These are phyloP conservation scores for Geococcyx californianus DNA, from an alignment of 2,113 vertebrate genomes.

Conservation along the genomic window DNA sequence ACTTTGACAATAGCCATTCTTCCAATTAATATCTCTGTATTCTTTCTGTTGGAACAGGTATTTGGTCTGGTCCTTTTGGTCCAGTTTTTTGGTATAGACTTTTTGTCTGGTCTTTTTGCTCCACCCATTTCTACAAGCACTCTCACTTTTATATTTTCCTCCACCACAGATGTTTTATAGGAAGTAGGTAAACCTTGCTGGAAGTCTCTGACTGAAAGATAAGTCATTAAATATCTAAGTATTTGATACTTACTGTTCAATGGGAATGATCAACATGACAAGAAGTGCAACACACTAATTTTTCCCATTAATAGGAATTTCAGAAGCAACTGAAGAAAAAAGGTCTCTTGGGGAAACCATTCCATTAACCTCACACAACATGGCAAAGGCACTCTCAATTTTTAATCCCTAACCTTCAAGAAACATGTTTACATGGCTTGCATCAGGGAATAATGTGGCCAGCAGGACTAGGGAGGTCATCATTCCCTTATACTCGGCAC, in stretches of 20 bases:
- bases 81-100: no score
- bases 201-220: not conserved
- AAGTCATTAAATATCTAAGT: not conserved
- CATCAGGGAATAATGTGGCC: no score
- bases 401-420: not conserved
- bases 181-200: not conserved
- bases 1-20: not conserved
- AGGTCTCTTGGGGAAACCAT: not conserved
- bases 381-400: not conserved
- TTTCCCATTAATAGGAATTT: not conserved
- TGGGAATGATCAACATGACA: not conserved
- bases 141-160: not conserved
- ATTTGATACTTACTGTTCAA: not conserved
- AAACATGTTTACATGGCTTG: not conserved
- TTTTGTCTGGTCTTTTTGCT: no score
- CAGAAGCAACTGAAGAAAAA: not conserved
- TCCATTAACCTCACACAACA: not conserved
- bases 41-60: not conserved
- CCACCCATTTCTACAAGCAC: not conserved
- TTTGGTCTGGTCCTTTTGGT: no score
- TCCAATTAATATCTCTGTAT: not conserved
- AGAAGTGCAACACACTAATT: not conserved
- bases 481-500: no score
- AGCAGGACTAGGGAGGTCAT: no score
- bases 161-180: not conserved